Percentiles rank a stretch among this genome's conserved stretches.
These are phyloP conservation scores for Varanus salvator DNA, from an alignment of 2,113 vertebrate species.

Conservation along the genomic window DNA sequence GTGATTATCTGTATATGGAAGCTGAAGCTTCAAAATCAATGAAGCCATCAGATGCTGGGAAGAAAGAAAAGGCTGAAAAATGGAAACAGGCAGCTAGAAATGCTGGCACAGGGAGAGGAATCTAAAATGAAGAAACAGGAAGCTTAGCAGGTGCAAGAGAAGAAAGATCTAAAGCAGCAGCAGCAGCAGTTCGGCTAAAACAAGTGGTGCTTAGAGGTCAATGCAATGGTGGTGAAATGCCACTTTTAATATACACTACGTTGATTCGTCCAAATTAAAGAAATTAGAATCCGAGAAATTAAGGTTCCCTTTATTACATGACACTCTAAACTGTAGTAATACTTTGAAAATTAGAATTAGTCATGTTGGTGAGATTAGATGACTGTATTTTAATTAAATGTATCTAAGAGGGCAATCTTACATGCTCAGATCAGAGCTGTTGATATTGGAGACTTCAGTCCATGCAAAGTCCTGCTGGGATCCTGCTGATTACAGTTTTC, in stretches of 20 bases:
- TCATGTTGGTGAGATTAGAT: constrained; percentile 20
- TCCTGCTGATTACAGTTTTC: background rate
- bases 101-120: background rate
- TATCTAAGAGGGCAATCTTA: background rate
- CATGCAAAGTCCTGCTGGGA: too few relatives aligned
- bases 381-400: background rate
- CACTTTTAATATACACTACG: background rate
- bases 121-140: background rate
- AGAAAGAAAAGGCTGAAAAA: background rate
- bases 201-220: background rate
- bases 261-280: background rate
- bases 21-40: background rate
- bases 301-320: background rate
- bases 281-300: background rate
- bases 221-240: background rate
- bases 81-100: background rate
- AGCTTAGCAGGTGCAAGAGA: background rate
- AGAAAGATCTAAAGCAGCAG: background rate
- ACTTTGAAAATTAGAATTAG: constrained; percentile 30
- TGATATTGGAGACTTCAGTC: too few relatives aligned
- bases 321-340: background rate
- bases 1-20: background rate
- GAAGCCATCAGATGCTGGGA: background rate
- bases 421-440: too few relatives aligned
- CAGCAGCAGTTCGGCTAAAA: background rate